These are phyloP conservation scores for Clarias gariepinus DNA, from an alignment of 2,113 vertebrate genomes.

Conservation along the genomic window DNA sequence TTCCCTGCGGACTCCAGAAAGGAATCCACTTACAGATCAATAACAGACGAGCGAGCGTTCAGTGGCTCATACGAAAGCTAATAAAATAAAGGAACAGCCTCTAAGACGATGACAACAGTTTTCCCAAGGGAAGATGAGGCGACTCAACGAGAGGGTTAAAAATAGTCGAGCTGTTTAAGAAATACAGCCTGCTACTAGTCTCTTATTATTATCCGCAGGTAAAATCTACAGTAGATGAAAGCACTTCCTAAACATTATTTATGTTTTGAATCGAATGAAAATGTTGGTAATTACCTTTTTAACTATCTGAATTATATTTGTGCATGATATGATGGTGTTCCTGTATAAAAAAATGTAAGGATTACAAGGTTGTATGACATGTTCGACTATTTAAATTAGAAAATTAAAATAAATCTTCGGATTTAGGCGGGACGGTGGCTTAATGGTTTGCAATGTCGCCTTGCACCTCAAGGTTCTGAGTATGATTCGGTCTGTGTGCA, in stretches of 20 bases:
- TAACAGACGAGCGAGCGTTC: slow-evolving; percentile 18
- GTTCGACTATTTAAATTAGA: neutral
- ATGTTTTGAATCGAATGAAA: neutral
- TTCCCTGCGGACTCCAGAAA: slow-evolving; percentile 18
- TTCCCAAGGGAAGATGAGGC: neutral
- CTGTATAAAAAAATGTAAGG: neutral
- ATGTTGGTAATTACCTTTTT: neutral
- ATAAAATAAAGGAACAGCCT: slow-evolving; percentile 23
- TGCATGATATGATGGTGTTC: neutral
- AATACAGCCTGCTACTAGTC: neutral
- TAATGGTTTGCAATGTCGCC: too few relatives aligned
- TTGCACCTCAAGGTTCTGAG: too few relatives aligned
- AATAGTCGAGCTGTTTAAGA: neutral
- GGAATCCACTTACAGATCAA: slow-evolving; percentile 43
- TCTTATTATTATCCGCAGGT: neutral
- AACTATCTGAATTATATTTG: neutral
- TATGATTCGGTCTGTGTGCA: too few relatives aligned
- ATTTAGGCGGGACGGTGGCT: too few relatives aligned
- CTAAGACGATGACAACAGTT: neutral
- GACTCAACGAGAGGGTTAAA: neutral
- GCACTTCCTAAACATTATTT: neutral
- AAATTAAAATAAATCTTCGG: too few relatives aligned
- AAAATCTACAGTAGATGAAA: neutral
- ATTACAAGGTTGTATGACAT: neutral
- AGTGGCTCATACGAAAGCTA: slow-evolving; percentile 10